These are phyloP conservation scores for Zhuqinia jingwanae DNA, from an alignment of 2,888 invertebrate species.

Conservation along the genomic window DNA sequence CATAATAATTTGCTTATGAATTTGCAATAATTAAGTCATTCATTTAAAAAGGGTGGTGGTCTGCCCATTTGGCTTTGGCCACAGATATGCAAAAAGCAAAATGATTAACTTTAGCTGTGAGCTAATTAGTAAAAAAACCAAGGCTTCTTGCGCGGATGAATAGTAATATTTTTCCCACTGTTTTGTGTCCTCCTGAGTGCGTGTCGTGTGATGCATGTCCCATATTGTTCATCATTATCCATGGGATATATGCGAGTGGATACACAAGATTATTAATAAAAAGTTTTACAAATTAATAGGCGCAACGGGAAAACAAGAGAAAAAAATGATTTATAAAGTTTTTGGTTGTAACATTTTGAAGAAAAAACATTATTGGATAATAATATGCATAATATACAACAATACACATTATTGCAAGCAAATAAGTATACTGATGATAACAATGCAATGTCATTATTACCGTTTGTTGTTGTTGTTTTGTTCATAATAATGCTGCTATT, in stretches of 20 bases:
- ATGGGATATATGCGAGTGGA: no score
- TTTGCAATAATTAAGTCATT: constrained; percentile 10
- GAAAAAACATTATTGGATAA: no score
- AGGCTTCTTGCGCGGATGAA: constrained; percentile 52
- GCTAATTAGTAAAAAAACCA: constrained; percentile 28
- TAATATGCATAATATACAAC: no score
- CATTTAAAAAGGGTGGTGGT: background rate
- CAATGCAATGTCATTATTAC: constrained; percentile 45
- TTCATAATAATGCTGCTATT: background rate
- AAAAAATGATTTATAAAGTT: constrained; percentile 18
- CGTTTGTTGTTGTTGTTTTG: constrained; percentile 15
- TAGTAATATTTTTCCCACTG: background rate
- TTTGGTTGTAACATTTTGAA: background rate
- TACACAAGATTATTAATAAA: background rate
- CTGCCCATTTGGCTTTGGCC: background rate
- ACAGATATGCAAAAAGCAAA: no score
- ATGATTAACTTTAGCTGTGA: background rate
- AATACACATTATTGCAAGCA: no score
- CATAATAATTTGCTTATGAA: background rate
- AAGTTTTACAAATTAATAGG: constrained; percentile 24
- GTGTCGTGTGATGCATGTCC: background rate
- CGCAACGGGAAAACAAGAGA: background rate
- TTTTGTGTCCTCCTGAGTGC: no score
- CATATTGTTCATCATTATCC: background rate
- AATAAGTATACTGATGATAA: background rate